phyloP scores from a whole-genome alignment of 2,113 vertebrate genomes.

The Chaetops frenatus region DNA sequence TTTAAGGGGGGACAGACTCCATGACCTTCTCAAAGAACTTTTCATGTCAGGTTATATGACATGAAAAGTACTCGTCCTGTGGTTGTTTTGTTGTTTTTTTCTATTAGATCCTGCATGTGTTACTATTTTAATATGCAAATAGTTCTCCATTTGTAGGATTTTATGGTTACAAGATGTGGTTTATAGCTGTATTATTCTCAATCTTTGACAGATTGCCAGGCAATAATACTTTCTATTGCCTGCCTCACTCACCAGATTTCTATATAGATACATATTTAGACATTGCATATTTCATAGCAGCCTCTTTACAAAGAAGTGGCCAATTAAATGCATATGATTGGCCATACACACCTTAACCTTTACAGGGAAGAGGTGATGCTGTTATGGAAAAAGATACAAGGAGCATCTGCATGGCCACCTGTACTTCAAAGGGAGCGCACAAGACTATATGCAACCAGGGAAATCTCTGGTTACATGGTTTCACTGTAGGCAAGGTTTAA shows the following conservation, averaged over 20 bases:
- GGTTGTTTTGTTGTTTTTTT: background rate
- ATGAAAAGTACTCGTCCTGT: background rate
- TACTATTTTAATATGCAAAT: background rate
- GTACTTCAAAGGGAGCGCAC: background rate
- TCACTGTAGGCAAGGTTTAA: background rate
- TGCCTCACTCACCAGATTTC: background rate
- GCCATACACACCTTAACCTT: background rate
- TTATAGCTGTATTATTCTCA: background rate
- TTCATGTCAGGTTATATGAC: background rate
- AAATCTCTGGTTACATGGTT: background rate
- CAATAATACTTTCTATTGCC: background rate
- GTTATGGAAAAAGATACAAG: background rate
- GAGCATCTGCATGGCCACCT: background rate
- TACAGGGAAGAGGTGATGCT: background rate
- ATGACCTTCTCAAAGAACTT: background rate
- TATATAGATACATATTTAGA: background rate
- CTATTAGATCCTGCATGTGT: background rate
- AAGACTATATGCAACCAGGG: background rate
- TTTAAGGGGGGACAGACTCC: background rate
- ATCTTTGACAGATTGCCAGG: background rate
- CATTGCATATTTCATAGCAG: background rate
- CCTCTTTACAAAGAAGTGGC: background rate
- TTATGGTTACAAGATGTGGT: background rate
- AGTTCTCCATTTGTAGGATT: background rate
- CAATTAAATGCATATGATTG: background rate